These are phyloP conservation scores for Hypotaenidia philippensis DNA, from an alignment of 2,797 vertebrate genomes.

Conservation along the genomic window DNA sequence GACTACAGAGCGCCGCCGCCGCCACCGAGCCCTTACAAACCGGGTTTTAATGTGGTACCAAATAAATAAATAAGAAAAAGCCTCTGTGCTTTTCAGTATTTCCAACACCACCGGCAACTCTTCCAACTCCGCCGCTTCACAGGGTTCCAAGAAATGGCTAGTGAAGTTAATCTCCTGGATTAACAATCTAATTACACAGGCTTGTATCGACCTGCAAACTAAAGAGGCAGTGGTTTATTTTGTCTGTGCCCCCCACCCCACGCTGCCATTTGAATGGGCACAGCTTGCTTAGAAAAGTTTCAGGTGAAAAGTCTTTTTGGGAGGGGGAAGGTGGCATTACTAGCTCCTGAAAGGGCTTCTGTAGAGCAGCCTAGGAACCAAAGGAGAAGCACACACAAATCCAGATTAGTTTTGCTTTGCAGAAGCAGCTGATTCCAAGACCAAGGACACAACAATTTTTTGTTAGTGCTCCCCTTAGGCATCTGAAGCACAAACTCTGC, in stretches of 20 bases:
- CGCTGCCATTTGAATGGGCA: background rate
- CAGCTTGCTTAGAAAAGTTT: background rate
- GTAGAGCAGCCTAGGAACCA: background rate
- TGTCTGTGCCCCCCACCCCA: background rate
- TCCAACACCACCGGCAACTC: conserved; percentile 35
- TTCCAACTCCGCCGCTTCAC: background rate
- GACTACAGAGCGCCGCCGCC: background rate
- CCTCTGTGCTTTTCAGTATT: conserved; percentile 30
- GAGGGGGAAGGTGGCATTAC: background rate
- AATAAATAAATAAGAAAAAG: background rate
- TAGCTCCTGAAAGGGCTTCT: background rate
- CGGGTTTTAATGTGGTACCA: conserved; percentile 38
- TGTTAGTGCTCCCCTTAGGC: background rate
- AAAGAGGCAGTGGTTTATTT: background rate
- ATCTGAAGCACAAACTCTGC: background rate
- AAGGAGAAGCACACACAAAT: background rate
- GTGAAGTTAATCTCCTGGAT: conserved; percentile 8
- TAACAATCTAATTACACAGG: conserved; percentile 4
- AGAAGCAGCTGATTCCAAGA: background rate
- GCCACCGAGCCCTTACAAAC: background rate
- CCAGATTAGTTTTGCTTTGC: background rate
- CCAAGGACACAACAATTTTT: background rate
- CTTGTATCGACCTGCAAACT: conserved; percentile 48
- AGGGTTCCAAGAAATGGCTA: conserved; percentile 15
- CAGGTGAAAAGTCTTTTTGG: background rate